Base-by-base conservation (phyloP, 1,140 invertebrate genomes). In the Sipha flava region DNA sequence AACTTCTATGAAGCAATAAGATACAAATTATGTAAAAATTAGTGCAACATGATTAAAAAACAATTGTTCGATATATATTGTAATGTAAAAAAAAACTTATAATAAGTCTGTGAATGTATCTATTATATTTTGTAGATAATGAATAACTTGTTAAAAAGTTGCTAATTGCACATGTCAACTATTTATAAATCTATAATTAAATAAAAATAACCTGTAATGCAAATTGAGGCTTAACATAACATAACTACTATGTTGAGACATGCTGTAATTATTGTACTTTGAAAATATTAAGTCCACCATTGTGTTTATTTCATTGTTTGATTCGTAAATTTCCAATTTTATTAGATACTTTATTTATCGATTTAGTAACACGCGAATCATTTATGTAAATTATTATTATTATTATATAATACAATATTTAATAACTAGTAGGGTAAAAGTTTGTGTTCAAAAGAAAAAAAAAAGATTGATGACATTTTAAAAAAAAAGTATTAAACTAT, bases 1-100 rank as follows among this genome's bases (percentile, higher is more conserved):
- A 77, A 77, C 73, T 77, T 77, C 49, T 77, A 77, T 40, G 73
- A 77, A 77, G 73, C 73, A 77, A 77, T 77, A 77, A 70, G 66
- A 70, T 70, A 26, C 29, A 68, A 70, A 45, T 26, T 70, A 14
- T 70, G 64, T 68, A 47, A 70, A 68, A 29, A 70, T 47, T 70
- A 70, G 66, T 29, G 47, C 29, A 23, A 31, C 23, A 47, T 4
- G 26, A 29, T 70, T 47, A 70, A 70, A 23, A 70, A 45, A 37
- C 23, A 47, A 43, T 66, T 23, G n/a, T 66, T 66, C 37, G 37
- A 70, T 70, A 37, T 70, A 47, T 70, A 18, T n/a, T 31, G 47
- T 47, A 70, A 29, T 70, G 66, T 70, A 47, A 70, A 70, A 68
- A 66, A 47, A 5, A 52, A 52, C 5, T 9, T 23, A 52, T 52